phyloP scores from a whole-genome alignment of 2,113 vertebrate genomes.

The Lophotis ruficrista region DNA sequence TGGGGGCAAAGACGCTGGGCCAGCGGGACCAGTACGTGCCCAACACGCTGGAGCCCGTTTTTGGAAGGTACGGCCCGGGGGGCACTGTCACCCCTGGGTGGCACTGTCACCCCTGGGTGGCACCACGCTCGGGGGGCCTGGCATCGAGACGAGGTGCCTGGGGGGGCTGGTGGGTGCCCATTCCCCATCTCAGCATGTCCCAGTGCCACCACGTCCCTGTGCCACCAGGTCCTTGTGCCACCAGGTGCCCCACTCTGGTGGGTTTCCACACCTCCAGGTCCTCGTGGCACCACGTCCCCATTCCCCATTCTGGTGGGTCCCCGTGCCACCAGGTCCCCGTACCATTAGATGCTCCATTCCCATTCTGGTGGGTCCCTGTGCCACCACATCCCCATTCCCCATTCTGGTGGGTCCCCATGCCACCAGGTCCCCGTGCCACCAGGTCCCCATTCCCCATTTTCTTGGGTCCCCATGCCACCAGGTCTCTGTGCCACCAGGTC shows the following conservation, averaged over 20 bases:
- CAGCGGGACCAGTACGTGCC: constrained; percentile 69
- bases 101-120: neutral
- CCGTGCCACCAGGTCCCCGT: neutral
- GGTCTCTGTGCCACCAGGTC: neutral
- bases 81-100: neutral
- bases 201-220: neutral
- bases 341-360: neutral
- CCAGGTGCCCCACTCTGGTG: too few species aligned
- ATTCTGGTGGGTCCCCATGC: neutral
- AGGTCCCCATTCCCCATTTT: neutral
- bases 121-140: neutral
- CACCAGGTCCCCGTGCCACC: neutral
- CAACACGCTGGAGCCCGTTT: constrained; percentile 79
- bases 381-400: neutral
- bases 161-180: too few species aligned
- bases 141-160: neutral
- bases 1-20: constrained; percentile 65
- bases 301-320: too few species aligned
- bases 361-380: too few species aligned
- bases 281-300: too few species aligned
- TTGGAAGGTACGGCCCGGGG: constrained; percentile 63
- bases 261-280: too few species aligned
- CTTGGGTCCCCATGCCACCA: neutral
- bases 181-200: neutral
- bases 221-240: neutral